Conservation (phyloP, 2,888 invertebrate species). For the Apamea epomidion region DNA sequence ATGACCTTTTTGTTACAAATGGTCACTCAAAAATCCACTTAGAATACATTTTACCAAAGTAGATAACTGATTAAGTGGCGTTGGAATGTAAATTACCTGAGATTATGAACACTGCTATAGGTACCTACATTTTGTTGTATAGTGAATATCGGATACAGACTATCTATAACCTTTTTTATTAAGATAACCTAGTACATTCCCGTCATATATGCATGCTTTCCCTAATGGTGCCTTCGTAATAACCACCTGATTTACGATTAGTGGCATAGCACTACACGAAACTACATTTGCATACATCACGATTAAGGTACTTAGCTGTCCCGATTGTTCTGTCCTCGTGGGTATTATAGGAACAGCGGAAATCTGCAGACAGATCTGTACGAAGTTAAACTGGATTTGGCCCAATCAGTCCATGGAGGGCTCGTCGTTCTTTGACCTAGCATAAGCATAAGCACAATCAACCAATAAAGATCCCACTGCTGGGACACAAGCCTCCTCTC, state of each 20-base stretch:
- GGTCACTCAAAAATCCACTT: no score
- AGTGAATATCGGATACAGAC: neutral
- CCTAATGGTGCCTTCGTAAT: slow-evolving; percentile 54
- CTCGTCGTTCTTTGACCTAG: neutral
- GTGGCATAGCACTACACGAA: slow-evolving; percentile 43
- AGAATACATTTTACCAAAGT: no score
- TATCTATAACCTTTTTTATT: slow-evolving; percentile 25
- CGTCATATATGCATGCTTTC: slow-evolving; percentile 40
- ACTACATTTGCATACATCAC: slow-evolving; percentile 60
- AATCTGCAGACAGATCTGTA: slow-evolving; percentile 14
- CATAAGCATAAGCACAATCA: neutral
- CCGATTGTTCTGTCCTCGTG: slow-evolving; percentile 21
- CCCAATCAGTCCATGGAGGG: neutral
- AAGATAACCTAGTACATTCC: slow-evolving; percentile 1
- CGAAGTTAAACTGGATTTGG: neutral
- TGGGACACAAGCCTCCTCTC: no score
- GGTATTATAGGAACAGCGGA: neutral
- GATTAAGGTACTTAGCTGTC: slow-evolving; percentile 46
- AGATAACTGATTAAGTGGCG: no score
- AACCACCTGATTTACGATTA: slow-evolving; percentile 60
- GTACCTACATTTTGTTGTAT: neutral
- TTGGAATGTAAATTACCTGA: no score
- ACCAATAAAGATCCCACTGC: neutral
- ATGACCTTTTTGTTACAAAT: no score
- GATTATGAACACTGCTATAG: no score